These are phyloP conservation scores for Bolborhynchus lineola DNA, from an alignment of 2,113 vertebrate genomes.

Conservation along the genomic window DNA sequence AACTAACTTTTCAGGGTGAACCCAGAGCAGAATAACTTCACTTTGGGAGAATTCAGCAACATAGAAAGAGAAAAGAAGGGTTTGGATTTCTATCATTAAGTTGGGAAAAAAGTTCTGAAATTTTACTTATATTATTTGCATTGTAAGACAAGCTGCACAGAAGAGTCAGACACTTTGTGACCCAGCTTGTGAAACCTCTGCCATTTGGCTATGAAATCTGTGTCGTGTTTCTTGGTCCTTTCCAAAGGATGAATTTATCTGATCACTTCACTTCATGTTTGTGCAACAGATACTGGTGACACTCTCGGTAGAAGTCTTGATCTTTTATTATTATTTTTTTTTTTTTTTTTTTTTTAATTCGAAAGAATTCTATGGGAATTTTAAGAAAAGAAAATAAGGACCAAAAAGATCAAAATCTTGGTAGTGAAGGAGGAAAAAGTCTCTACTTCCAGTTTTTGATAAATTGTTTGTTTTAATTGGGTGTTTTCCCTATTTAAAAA, in stretches of 20 bases:
- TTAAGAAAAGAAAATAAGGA: not conserved
- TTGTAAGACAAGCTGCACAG: not conserved
- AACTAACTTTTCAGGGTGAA: too few relatives aligned
- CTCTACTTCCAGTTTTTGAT: not conserved
- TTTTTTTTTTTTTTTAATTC: not conserved
- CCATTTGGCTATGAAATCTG: not conserved
- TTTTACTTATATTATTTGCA: not conserved
- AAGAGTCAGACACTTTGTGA: not conserved
- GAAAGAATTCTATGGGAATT: not conserved
- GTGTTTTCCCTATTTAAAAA: not conserved
- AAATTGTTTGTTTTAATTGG: not conserved
- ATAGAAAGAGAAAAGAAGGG: not conserved
- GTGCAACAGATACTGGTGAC: not conserved
- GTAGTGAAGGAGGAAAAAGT: not conserved
- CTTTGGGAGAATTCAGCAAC: not conserved
- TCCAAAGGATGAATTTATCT: not conserved
- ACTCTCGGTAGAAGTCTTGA: accelerated
- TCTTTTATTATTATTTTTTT: not conserved
- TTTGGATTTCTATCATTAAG: not conserved
- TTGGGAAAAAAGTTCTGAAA: not conserved
- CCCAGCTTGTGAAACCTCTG: not conserved
- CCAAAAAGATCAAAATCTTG: not conserved
- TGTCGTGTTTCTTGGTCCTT: not conserved
- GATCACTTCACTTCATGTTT: not conserved
- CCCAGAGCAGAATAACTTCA: not conserved